Base-by-base conservation (phyloP, 2,888 invertebrate genomes). In the Antheraea assamensis region DNA sequence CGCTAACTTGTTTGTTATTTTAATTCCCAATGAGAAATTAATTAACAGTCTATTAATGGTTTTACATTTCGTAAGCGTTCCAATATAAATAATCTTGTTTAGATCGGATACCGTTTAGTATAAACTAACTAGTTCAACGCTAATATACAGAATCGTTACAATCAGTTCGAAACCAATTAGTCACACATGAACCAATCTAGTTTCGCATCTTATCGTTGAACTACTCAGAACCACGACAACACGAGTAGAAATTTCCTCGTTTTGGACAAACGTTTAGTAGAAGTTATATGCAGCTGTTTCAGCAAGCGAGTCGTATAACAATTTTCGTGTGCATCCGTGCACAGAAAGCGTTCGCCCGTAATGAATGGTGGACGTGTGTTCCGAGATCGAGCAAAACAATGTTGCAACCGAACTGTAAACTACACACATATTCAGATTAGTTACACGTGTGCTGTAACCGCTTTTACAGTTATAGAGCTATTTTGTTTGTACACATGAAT, bases 321-420 rank as follows among this genome's bases (percentile, higher is more conserved):
- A 92, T 92, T 93, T 92, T 92, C 90, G 89, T 90, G 91, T 90
- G 91, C 91, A 90, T 83, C 88, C 83, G 90, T 87, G 91, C 92
- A 89, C 91, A 90, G 90, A 91, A 87, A 91, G 90, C 89, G 92
- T 88, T 87, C 91, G 82, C 80, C 83, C 83, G 86, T 90, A 90
- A 91, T 92, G 89, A 90, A 90, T 89, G 84, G 87, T 82, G 81
- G 84, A 87, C 88, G 86, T 86, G 86, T 86, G 86, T 86, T 86
- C 83, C 82, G 84, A 87, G 82, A 88, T 88, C 84, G 82, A 83
- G 85, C 86, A 84, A 85, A 86, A 85, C 83, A 84, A 83, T 84
- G 83, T 85, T 81, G 77, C 80, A 80, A 80, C 78, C 80, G 80
- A 83, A 86, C 55, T 55, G 72, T 77, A 79, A 76, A 74, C 79